Percentiles rank a stretch among this genome's conserved stretches.
Evolutionary conservation across 2,888 invertebrate genomes (phyloP).

Genomic region (Microdon myrmicae): DNA sequence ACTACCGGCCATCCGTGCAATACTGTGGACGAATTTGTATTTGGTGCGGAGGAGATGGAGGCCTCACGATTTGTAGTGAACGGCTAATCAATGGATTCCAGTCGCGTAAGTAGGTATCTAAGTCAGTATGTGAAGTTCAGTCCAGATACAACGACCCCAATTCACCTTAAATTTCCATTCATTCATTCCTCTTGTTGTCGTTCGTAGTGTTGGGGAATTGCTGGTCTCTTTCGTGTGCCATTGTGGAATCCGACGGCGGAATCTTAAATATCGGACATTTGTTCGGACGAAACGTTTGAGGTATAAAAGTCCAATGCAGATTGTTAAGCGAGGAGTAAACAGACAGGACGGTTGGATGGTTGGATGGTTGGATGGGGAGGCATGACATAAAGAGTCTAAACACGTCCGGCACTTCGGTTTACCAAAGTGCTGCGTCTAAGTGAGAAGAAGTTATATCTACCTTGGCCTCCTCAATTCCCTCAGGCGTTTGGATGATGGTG

Average conservation of each 20-base stretch:
- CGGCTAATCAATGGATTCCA: constrained; percentile 35
- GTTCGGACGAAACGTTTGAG: constrained; percentile 18
- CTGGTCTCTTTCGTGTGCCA: too few relatives aligned
- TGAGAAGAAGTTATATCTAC: constrained; percentile 42
- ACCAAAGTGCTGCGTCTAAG: constrained; percentile 42
- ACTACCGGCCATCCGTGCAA: too few relatives aligned
- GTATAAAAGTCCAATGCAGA: too few relatives aligned
- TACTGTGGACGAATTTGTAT: background rate
- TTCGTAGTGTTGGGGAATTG: too few relatives aligned
- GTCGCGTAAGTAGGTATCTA: constrained; percentile 43
- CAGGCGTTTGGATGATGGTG: too few relatives aligned
- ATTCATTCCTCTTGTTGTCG: background rate
- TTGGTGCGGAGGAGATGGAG: background rate
- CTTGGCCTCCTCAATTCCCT: too few relatives aligned
- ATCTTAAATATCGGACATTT: background rate
- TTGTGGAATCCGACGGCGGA: too few relatives aligned
- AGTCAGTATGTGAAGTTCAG: constrained; percentile 50
- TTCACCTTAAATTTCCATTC: constrained; percentile 29
- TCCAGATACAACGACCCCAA: constrained; percentile 21
- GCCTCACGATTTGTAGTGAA: constrained; percentile 6
- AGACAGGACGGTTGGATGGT: too few relatives aligned
- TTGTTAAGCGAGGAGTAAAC: too few relatives aligned
- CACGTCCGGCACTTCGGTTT: constrained; percentile 41
- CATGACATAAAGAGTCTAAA: constrained; percentile 41
- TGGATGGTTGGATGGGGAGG: too few relatives aligned